These are phyloP conservation scores for Notodromas monacha DNA, from an alignment of 2,888 invertebrate genomes.

Conservation along the genomic window DNA sequence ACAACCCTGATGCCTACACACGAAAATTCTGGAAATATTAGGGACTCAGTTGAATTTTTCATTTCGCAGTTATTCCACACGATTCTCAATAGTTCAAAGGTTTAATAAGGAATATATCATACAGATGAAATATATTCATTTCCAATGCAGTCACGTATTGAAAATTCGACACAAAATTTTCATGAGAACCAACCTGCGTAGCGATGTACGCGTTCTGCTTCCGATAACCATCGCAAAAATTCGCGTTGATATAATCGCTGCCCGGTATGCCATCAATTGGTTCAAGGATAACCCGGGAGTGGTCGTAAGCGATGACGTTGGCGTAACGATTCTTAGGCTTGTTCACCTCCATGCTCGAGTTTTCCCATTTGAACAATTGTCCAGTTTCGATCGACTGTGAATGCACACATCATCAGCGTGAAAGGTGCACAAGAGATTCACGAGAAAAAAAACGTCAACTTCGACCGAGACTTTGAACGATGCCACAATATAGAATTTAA, in stretches of 20 bases:
- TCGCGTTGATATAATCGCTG: conserved; percentile 92
- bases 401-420: too few species aligned
- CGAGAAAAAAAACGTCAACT: neutral
- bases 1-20: too few species aligned
- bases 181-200: conserved; percentile 31
- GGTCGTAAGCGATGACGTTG: conserved; percentile 95
- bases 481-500: too few species aligned
- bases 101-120: too few species aligned
- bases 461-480: conserved; percentile 7
- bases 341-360: conserved; percentile 86
- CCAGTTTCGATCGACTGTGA: conserved; percentile 78
- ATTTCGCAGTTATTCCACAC: too few species aligned
- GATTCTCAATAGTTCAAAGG: too few species aligned
- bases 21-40: too few species aligned
- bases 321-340: conserved; percentile 97
- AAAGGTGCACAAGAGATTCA: neutral
- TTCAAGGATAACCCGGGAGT: conserved; percentile 74
- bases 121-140: too few species aligned
- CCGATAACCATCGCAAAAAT: conserved; percentile 94
- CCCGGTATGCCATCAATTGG: conserved; percentile 58
- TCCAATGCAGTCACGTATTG: too few species aligned
- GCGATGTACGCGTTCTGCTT: conserved; percentile 96
- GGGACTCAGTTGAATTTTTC: too few species aligned
- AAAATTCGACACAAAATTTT: too few species aligned
- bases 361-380: conserved; percentile 98